phyloP scores from a whole-genome alignment of 2,113 vertebrate genomes.

The Bubo scandiacus region DNA sequence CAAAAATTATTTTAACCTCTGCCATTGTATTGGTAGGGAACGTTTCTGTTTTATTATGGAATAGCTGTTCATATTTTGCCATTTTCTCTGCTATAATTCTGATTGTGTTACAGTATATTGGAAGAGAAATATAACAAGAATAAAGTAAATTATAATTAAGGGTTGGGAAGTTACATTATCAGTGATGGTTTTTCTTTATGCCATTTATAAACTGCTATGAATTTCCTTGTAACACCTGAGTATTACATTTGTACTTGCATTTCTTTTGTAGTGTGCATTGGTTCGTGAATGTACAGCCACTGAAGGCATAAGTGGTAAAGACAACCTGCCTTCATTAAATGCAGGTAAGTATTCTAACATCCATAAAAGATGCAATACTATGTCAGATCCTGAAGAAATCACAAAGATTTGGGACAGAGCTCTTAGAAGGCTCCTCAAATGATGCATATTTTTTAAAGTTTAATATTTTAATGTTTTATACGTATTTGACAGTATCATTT shows the following conservation, averaged over 20 bases:
- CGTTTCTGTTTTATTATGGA: background rate
- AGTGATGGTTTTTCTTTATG: background rate
- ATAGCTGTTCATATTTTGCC: background rate
- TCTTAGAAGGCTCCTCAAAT: background rate
- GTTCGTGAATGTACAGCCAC: conserved; percentile 83
- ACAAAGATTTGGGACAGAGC: background rate
- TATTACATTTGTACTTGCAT: background rate
- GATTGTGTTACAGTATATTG: background rate
- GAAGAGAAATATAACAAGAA: background rate
- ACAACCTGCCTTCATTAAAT: conserved; percentile 84
- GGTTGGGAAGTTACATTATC: background rate
- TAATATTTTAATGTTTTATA: background rate
- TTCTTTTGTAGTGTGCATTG: conserved; percentile 83
- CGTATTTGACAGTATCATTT: background rate
- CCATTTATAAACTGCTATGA: background rate
- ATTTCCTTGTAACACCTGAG: background rate
- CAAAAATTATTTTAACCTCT: background rate
- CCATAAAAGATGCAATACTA: fast-evolving
- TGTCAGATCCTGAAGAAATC: background rate
- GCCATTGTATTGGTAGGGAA: background rate
- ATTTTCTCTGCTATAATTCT: background rate
- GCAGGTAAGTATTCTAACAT: conserved; percentile 77
- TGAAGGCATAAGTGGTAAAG: conserved; percentile 76
- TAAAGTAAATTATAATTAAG: background rate
- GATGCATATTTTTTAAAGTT: background rate